Evolutionary conservation across 2,888 invertebrate species (phyloP).

Genomic region (Pseudococcus jackbeardsleyi): DNA sequence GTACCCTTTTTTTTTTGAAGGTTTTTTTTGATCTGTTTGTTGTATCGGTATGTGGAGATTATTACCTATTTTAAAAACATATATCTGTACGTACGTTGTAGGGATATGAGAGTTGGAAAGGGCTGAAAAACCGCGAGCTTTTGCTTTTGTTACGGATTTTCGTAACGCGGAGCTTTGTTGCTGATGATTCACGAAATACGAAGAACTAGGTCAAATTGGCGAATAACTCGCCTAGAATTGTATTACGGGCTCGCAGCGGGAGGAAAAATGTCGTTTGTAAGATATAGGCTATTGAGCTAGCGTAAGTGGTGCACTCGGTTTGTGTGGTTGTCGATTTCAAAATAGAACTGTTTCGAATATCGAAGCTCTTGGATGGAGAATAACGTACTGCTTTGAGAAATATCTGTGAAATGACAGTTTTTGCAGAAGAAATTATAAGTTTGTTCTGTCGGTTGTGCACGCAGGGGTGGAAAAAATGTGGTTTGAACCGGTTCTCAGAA

Average conservation of each 20-base stretch:
- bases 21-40: not conserved
- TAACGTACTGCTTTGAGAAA: not conserved
- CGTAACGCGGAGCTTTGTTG: not conserved
- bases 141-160: not conserved
- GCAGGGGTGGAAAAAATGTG: too few relatives aligned
- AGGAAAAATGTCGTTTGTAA: not conserved
- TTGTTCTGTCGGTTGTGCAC: not conserved
- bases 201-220: not conserved
- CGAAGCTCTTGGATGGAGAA: not conserved
- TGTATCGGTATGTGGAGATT: not conserved
- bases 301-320: not conserved
- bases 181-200: not conserved
- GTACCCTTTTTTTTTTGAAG: not conserved
- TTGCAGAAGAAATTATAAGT: not conserved
- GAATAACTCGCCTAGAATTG: not conserved
- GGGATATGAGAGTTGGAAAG: not conserved
- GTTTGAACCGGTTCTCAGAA: too few relatives aligned
- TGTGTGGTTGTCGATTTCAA: not conserved
- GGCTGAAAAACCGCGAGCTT: not conserved
- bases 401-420: not conserved
- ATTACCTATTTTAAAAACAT: not conserved
- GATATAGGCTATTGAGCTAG: not conserved
- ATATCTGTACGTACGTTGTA: not conserved
- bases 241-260: not conserved
- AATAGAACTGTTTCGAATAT: not conserved